A percentile compares a stretch with the other conserved stretches of the same genome.
phyloP scores from a whole-genome alignment of 2,797 vertebrate species.

The Capromys pilorides region DNA sequence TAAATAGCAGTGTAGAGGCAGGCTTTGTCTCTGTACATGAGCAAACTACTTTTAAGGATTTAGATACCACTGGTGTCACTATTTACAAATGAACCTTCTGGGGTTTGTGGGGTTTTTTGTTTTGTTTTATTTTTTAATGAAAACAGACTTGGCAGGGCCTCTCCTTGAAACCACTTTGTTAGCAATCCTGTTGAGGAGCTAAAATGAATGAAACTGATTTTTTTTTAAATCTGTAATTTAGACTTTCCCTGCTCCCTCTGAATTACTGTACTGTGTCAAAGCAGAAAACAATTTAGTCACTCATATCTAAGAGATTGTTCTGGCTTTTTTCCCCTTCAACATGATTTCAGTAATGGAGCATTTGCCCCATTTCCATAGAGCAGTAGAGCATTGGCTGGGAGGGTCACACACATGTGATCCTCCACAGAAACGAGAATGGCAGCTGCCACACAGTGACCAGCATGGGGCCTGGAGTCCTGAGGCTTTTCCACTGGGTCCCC shows the following conservation, averaged over 20 bases:
- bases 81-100: conserved; percentile 20
- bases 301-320: not conserved
- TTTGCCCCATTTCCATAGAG: not conserved
- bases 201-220: conserved; percentile 47
- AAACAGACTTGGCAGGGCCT: conserved; percentile 1
- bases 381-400: not conserved
- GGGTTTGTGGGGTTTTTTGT: not conserved
- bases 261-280: not conserved
- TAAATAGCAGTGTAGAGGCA: not conserved
- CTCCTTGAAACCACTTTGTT: not conserved
- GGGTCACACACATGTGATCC: not conserved
- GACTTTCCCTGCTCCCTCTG: conserved; percentile 3
- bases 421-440: not conserved
- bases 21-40: not conserved
- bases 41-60: not conserved
- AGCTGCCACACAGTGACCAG: not conserved
- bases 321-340: not conserved
- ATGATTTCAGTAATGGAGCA: not conserved
- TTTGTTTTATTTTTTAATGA: not conserved
- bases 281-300: not conserved
- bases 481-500: not conserved
- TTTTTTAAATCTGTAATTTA: conserved; percentile 2
- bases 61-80: not conserved
- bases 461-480: not conserved
- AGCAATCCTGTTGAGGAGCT: conserved; percentile 29